Evolutionary conservation across 2,888 invertebrate genomes (phyloP), one percentile per base, ranked within the genome.

Genomic region (Ectropis crepuscularia): DNA sequence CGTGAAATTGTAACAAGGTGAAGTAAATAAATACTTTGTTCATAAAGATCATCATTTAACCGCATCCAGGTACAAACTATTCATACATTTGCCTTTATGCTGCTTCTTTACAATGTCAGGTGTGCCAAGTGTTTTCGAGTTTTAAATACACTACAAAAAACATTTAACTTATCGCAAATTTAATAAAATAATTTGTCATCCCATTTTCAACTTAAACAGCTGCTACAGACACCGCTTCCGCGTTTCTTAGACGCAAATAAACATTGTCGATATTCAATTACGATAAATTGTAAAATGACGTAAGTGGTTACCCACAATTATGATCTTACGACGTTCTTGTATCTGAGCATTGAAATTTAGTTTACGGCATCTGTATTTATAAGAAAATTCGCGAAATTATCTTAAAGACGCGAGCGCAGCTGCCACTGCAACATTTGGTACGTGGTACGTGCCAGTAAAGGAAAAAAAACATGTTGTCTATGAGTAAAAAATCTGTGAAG

Each of bases 401-500:
- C 86, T 82, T 70, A 65, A 72, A 70, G 73, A 72, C 82, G 77
- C 79, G 76, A 71, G 80, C 80, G 79, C 90, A 90, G 88, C 90
- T 90, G 92, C 85, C 75, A 63, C 61, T 59, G 75, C 72, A 87
- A 82, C 91, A 90, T 90, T 92, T 92, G 92, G 91, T 89, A 86
- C 91, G 90, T 92, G 92, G 91, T 89, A 86, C 91, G 90, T 90
- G 90, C 87, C 82, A 71, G 57, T 28, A 28, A 28, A 68, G 53
- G 67, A 64, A 72, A 80, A 79, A 83, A 87, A 68, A 75, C 75
- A 78, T 76, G 77, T 79, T 78, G 75, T 77, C 79, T 74, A 70
- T 72, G 65, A 71, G 69, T 72, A 76, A 77, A 78, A 77, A 74
- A 64, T 58, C 28, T 48, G 46, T 58, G 53, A 59, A 59, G 68